Conservation (phyloP, 2,888 invertebrate species). For the Dryomyza anilis region DNA sequence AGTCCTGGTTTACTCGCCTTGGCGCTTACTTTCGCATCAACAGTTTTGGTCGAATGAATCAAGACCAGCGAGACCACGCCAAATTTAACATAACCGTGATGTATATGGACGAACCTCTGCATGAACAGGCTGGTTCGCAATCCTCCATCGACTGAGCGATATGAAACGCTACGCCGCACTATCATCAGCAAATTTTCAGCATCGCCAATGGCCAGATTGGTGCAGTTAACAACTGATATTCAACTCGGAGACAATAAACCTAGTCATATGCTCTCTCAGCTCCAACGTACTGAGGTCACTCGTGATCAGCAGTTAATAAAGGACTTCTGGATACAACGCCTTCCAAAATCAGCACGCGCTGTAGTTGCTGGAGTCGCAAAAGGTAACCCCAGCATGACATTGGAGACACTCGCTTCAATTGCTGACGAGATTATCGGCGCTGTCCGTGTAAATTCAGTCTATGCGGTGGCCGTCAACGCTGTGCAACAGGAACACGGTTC, state of each 20-base stretch:
- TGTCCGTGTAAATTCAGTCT: background rate
- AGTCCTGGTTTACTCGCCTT: slow-evolving; percentile 27
- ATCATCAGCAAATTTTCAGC: no score
- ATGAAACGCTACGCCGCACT: no score
- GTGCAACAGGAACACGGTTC: slow-evolving; percentile 1
- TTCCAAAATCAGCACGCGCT: slow-evolving; percentile 20
- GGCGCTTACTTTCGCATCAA: slow-evolving; percentile 20
- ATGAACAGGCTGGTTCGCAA: slow-evolving; percentile 19
- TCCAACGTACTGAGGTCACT: no score
- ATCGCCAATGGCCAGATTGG: no score
- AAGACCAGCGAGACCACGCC: slow-evolving; percentile 22
- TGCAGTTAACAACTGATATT: slow-evolving; percentile 21
- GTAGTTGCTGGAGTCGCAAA: slow-evolving; percentile 24
- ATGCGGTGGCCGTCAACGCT: slow-evolving; percentile 33
- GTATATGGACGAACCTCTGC: slow-evolving; percentile 19
- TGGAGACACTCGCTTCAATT: slow-evolving; percentile 14
- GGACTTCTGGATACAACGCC: slow-evolving; percentile 24
- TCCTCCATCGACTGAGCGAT: no score
- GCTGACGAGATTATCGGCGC: slow-evolving; percentile 21
- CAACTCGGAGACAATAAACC: no score
- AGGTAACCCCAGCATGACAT: slow-evolving; percentile 13
- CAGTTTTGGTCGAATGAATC: slow-evolving; percentile 23
- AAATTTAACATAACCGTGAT: slow-evolving; percentile 12
- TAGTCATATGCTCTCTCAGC: no score
- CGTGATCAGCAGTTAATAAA: no score